Percentiles rank a stretch among this genome's conserved stretches.
Evolutionary conservation across 2,113 vertebrate species (phyloP).

Genomic region (Lanius collurio): DNA sequence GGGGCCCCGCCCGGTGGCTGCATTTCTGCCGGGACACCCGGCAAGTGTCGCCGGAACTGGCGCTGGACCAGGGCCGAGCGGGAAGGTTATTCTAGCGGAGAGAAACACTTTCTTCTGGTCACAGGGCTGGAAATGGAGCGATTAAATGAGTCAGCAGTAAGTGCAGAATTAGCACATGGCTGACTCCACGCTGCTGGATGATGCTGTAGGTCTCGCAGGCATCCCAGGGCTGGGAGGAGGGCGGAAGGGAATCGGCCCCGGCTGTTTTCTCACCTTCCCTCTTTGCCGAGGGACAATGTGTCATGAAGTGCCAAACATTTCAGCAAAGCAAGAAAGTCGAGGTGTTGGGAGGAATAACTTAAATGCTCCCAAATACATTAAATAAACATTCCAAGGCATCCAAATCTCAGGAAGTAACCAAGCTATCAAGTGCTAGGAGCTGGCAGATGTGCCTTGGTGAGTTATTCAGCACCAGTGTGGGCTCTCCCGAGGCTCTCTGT

Average conservation of each 20-base stretch:
- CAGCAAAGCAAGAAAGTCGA: background rate
- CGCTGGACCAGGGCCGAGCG: background rate
- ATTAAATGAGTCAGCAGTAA: constrained; percentile 1
- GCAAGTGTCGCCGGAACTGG: background rate
- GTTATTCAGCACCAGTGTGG: background rate
- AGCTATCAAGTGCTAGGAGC: background rate
- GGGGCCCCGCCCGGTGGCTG: background rate
- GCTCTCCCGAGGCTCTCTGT: background rate
- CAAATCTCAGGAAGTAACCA: background rate
- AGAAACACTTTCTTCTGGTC: background rate
- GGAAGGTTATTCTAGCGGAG: background rate
- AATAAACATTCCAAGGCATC: background rate
- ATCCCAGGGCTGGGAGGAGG: background rate
- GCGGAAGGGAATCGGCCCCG: accelerated
- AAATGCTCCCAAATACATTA: background rate
- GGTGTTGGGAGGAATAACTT: background rate
- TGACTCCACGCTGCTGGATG: background rate
- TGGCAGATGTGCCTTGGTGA: background rate
- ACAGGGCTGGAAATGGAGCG: background rate
- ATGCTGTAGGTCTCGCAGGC: background rate
- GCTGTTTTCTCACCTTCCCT: background rate
- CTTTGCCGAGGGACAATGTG: background rate
- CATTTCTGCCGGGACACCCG: background rate
- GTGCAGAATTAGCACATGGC: constrained; percentile 22
- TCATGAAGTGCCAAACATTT: background rate